Evolutionary conservation across 2,113 vertebrate species (phyloP).

Genomic region (Eurypyga helias): DNA sequence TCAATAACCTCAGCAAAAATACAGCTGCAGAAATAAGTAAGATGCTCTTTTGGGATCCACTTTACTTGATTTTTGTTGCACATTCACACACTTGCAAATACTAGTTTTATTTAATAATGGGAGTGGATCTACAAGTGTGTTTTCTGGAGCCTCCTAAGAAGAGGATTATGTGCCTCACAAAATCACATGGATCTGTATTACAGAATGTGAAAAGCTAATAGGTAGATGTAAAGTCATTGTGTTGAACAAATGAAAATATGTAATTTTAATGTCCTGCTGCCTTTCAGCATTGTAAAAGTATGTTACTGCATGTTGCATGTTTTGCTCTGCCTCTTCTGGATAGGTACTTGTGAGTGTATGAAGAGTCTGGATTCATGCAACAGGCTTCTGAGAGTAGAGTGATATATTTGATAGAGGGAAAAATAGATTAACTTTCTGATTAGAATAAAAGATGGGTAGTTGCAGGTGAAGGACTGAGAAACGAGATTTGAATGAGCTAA

Average conservation of each 20-base stretch:
- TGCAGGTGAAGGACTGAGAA: constrained; percentile 17
- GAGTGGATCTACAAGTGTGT: constrained; percentile 5
- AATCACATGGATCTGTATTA: neutral
- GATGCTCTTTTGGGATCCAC: neutral
- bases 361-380: neutral
- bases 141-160: neutral
- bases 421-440: neutral
- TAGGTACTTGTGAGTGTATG: neutral
- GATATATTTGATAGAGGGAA: neutral
- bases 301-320: neutral
- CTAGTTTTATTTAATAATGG: neutral
- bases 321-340: neutral
- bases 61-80: neutral
- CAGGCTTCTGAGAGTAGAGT: neutral
- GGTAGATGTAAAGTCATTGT: neutral
- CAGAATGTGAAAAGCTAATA: neutral
- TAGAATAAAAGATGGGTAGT: neutral
- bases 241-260: neutral
- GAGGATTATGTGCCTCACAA: neutral
- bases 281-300: neutral
- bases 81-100: neutral
- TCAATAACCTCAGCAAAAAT: constrained; percentile 5
- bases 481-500: neutral
- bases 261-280: neutral
- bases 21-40: constrained; percentile 6